Evolutionary conservation across 2,113 vertebrate genomes (phyloP).

Genomic region (Sitta europaea): DNA sequence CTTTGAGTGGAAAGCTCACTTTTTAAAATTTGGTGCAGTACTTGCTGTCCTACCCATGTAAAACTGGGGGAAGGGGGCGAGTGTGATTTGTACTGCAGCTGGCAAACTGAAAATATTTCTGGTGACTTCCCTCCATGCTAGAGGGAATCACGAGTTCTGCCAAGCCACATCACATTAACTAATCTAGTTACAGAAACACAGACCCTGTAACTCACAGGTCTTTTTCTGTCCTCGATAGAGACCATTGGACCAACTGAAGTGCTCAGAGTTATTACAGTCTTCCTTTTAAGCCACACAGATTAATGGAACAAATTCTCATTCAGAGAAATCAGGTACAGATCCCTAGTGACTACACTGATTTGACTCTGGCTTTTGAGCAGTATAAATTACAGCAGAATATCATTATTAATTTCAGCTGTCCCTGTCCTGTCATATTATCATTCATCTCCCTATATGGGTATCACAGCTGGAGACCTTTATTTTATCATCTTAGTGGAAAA

Average conservation of each 20-base stretch:
- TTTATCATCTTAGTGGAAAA: not conserved
- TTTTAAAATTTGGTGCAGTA: not conserved
- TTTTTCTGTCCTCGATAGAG: not conserved
- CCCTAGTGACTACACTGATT: not conserved
- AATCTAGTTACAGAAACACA: not conserved
- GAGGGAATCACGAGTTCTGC: not conserved
- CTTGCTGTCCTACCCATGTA: not conserved
- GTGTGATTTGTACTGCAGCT: not conserved
- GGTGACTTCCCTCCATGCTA: not conserved
- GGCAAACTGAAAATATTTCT: not conserved
- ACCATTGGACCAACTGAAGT: not conserved
- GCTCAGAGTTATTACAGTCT: not conserved
- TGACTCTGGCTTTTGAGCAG: not conserved
- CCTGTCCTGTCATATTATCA: not conserved
- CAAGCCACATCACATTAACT: not conserved
- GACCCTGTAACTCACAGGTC: not conserved
- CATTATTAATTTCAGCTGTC: constrained; percentile 11
- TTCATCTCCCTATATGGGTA: not conserved
- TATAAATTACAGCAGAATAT: constrained; percentile 1
- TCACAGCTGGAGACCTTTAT: constrained; percentile 20
- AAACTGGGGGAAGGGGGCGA: not conserved
- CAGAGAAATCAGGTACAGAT: not conserved
- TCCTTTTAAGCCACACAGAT: not conserved
- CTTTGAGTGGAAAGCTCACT: not conserved
- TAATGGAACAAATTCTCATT: not conserved